These are phyloP conservation scores for Acropora yongei DNA, from an alignment of 64 coral and sea anemone genomes.

Conservation along the genomic window DNA sequence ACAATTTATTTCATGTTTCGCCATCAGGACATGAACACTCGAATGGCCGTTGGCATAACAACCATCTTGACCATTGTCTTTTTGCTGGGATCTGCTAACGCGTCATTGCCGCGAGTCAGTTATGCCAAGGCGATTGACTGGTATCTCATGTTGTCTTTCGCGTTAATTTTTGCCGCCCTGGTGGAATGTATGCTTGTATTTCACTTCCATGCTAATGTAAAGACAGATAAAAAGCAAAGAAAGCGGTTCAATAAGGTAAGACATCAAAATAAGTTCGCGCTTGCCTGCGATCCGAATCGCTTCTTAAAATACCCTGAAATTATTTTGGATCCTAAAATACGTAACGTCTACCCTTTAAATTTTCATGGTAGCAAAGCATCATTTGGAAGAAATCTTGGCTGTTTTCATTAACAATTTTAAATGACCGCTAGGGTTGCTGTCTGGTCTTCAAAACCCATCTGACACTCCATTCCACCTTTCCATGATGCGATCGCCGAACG, in stretches of 20 bases:
- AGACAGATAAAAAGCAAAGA: background rate
- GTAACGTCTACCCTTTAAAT: no score
- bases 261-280: background rate
- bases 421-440: no score
- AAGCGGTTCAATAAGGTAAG: background rate
- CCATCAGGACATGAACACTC: constrained; percentile 43
- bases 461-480: no score
- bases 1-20: background rate
- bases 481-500: no score
- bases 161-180: constrained; percentile 72
- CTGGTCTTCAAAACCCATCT: no score
- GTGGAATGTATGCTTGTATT: constrained; percentile 76
- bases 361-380: no score
- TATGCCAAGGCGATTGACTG: constrained; percentile 83
- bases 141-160: constrained; percentile 85
- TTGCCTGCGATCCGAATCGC: background rate
- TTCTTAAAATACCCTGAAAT: no score
- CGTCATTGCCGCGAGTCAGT: constrained; percentile 68
- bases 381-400: no score
- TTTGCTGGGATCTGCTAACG: constrained; percentile 56
- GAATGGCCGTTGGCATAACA: constrained; percentile 52
- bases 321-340: no score
- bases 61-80: constrained; percentile 11
- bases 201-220: background rate
- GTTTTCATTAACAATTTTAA: no score